Percentiles rank a stretch among this genome's conserved stretches.
These are phyloP conservation scores for Tipula confusa DNA, from an alignment of 2,888 invertebrate genomes.

Conservation along the genomic window DNA sequence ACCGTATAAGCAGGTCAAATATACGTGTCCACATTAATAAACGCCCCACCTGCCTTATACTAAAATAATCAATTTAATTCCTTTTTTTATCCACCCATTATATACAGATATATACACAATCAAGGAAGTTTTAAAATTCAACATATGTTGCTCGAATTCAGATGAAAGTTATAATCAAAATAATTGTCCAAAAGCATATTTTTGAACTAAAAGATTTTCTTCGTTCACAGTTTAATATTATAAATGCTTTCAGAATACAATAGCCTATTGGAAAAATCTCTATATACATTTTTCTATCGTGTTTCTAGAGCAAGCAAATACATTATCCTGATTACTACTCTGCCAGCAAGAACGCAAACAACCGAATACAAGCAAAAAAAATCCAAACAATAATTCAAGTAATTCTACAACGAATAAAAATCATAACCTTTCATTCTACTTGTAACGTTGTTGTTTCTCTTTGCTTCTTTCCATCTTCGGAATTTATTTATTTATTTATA, in stretches of 20 bases:
- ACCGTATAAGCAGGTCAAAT: no score
- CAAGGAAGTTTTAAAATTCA: no score
- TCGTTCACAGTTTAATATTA: background rate
- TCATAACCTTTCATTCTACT: conserved; percentile 3
- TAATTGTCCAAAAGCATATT: no score
- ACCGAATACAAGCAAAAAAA: background rate
- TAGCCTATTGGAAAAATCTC: background rate
- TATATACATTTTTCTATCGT: background rate
- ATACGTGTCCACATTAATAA: no score
- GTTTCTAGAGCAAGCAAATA: background rate
- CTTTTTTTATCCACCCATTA: no score
- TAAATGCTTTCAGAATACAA: background rate
- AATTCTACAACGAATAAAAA: conserved; percentile 9
- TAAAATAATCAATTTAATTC: no score
- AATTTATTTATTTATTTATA: background rate
- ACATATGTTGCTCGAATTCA: no score
- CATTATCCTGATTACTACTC: background rate
- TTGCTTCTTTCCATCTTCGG: background rate
- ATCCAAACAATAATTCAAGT: background rate
- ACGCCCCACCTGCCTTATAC: no score
- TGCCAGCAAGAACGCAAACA: background rate
- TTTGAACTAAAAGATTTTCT: background rate
- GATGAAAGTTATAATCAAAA: no score
- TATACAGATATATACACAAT: no score
- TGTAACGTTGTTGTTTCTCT: background rate